Conservation (phyloP, 2,797 vertebrate species). For the Lutra lutra region DNA sequence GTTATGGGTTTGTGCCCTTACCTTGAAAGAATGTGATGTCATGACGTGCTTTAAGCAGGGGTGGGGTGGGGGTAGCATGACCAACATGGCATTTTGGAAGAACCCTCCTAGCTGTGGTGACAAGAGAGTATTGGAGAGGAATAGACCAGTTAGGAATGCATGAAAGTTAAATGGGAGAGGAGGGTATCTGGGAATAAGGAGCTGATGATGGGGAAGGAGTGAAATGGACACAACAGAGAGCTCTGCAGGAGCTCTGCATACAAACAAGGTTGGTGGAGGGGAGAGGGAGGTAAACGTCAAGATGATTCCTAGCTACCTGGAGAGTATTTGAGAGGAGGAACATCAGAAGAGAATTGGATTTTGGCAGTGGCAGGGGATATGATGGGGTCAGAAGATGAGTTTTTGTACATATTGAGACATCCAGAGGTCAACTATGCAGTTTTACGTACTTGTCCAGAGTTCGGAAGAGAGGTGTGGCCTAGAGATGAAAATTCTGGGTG, state of each 20-base stretch:
- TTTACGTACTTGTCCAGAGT: not conserved
- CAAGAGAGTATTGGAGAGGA: not conserved
- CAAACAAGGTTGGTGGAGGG: not conserved
- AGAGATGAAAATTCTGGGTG: not conserved
- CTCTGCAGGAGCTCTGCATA: not conserved
- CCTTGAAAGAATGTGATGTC: not conserved
- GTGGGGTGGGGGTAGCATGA: too few species aligned
- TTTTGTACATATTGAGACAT: not conserved
- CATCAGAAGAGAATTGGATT: not conserved
- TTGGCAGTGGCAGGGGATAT: not conserved
- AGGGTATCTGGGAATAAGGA: not conserved
- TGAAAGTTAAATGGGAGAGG: not conserved
- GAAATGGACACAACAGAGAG: not conserved
- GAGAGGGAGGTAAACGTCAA: not conserved
- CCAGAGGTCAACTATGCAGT: not conserved
- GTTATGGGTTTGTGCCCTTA: not conserved
- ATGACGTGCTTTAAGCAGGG: not conserved
- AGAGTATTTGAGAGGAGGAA: not conserved
- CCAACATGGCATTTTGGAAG: not conserved
- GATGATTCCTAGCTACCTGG: not conserved
- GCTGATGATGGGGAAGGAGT: not conserved
- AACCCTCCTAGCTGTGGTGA: not conserved
- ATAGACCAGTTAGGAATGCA: not conserved
- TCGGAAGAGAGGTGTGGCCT: not conserved
- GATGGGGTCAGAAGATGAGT: not conserved